These are phyloP conservation scores for Gadus macrocephalus DNA, from an alignment of 2,113 vertebrate genomes.

Conservation along the genomic window DNA sequence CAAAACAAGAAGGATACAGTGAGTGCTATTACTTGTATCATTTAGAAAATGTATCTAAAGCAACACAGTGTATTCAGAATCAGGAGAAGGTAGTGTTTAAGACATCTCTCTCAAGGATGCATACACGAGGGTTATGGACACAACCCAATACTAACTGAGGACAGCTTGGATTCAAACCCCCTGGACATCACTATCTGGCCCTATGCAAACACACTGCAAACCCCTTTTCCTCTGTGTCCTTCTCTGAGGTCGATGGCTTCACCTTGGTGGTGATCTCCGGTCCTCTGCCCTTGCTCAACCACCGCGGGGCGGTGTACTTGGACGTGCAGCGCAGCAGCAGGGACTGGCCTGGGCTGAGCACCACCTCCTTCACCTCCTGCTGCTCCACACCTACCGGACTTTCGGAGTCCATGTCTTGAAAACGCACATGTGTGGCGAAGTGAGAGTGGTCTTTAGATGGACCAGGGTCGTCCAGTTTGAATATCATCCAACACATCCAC, in stretches of 20 bases:
- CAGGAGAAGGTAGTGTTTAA: not conserved
- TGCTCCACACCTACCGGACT: not conserved
- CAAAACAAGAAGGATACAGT: not conserved
- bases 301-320: rapidly evolving
- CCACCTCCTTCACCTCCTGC: slow-evolving; percentile 32
- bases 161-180: too few species aligned
- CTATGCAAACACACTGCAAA: too few species aligned
- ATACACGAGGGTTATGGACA: too few species aligned
- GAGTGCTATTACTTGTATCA: not conserved
- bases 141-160: too few species aligned
- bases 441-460: not conserved
- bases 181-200: too few species aligned
- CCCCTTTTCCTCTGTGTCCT: too few species aligned
- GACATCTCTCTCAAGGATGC: not conserved
- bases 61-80: too few species aligned
- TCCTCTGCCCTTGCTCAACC: slow-evolving; percentile 25
- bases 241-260: not conserved
- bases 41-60: too few species aligned
- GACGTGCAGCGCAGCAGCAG: slow-evolving; percentile 52
- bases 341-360: slow-evolving; percentile 44
- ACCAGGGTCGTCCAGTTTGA: not conserved
- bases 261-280: rapidly evolving
- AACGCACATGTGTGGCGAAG: slow-evolving; percentile 2
- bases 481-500: not conserved
- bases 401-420: slow-evolving; percentile 35